Base-by-base conservation (phyloP, 2,797 vertebrate species). In the Brachymystax lenok region DNA sequence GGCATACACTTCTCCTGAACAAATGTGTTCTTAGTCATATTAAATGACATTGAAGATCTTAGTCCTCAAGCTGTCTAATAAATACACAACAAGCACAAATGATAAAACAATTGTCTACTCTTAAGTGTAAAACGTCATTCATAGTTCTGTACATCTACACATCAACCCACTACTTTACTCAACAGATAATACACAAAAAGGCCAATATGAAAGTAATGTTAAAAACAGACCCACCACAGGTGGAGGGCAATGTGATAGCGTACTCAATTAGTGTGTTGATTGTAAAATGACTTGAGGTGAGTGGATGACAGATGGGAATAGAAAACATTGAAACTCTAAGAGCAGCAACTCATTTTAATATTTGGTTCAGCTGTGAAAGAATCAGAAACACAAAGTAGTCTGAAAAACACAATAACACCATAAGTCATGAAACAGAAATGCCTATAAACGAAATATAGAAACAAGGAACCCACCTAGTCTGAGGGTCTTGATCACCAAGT, bases 11-110 rank as follows among this genome's bases (percentile, higher is more conserved):
- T 46, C 50, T 74, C 17, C 24, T 75, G 67, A 81, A 77, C 63
- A 69, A 79, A 81, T 40, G 14, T 74, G 27, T 68, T 82, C n/a
- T 66, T 50, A 61, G 78, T 78, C 74, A 67, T 54, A 64, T 10
- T 28, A 68, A 28, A 64, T 69, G 63, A 80, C 46, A 21, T 7
- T 64, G 46, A 50, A 30, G 21, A 71, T 64, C 4, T 63, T 59
- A 63, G 28, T 16, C 21, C 35, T 74, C 56, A 72, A 68, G 27
- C 69, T 30, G 63, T 51, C 19, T 6, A 33, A 4, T 69, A 19
- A 59, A 51, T 28, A 79, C 66, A 69, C 35, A 54, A 3, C n/a
- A 67, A 76, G 8, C 46, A 46, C 40, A 46, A 46, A 46, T 13
- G 40, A 46, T 12, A 27, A 50, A 72, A 51, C 69, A 59, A 51